Evolutionary conservation across 2,888 invertebrate genomes (phyloP), one percentile per base, ranked within the genome.

Genomic region (Lasius fuliginosus): DNA sequence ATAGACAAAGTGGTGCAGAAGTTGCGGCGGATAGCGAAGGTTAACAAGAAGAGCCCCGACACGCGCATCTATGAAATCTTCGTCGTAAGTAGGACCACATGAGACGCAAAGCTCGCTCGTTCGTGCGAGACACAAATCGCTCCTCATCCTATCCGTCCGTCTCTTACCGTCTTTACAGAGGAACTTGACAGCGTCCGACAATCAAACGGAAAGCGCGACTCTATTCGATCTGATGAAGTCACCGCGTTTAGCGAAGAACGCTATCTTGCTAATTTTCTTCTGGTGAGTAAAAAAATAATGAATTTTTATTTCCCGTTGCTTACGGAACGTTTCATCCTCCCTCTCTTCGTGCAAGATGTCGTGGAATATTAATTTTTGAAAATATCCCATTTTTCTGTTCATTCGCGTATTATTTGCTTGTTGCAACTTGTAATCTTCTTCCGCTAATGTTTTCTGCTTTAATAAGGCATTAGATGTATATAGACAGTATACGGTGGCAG

Each of bases 221-320:
- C 89, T 96, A 27, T 85, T 95, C n/a, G 95, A 95, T 90, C 93
- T 96, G 1, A 95, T 96, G 84, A 95, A 91, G 84, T 95, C 95
- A 2, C 95, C 95, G 0, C 91, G 95, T 6, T 92, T 96, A 58
- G 94, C 96, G 3, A 94, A 92, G 82, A 95, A 95, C 53, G 95
- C 95, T 6, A 91, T 96, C 60, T 92, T 96, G 1, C 91, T 96
- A 23, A 95, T 94, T 49, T 30, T 94, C 12, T 95, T 95, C 79
- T 96, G 96, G 96, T 95, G 91, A 94, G 90, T 91, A 76, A 73
- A 42, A 42, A 23, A 65, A 3, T 5, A 60, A 53, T 53, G n/a
- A n/a, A n/a, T 53, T 6, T 76, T 53, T 5, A 49, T 67, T 75
- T 27, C 12, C 1, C n/a, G 40, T 1, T 11, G 18, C 1, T 36